These are phyloP conservation scores for Trissolcus japonicus DNA, from an alignment of 2,888 invertebrate species.

Conservation along the genomic window DNA sequence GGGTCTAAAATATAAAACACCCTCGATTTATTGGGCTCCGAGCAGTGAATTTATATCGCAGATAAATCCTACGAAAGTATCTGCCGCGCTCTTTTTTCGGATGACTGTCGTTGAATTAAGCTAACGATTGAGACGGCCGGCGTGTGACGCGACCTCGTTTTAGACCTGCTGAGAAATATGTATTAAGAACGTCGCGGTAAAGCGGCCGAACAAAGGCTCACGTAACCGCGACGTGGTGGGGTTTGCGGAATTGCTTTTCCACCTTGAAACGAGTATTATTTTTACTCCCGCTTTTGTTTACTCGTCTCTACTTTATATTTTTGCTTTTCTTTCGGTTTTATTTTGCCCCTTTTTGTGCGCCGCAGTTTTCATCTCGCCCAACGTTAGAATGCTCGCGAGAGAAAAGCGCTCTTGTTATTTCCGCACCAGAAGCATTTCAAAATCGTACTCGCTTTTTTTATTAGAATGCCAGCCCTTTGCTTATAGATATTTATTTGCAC, in stretches of 20 bases:
- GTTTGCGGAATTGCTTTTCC: conserved; percentile 65
- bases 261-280: conserved; percentile 64
- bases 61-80: conserved; percentile 14
- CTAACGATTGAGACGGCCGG: conserved; percentile 8
- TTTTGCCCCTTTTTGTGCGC: conserved; percentile 42
- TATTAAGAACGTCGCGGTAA: conserved; percentile 44
- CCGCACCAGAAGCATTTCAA: conserved; percentile 38
- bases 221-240: conserved; percentile 27
- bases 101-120: background rate
- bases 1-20: conserved; percentile 18
- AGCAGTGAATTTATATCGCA: conserved; percentile 10
- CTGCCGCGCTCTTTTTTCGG: background rate
- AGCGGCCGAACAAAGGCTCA: conserved; percentile 50
- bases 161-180: conserved; percentile 27
- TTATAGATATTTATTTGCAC: conserved; percentile 14
- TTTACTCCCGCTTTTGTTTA: conserved; percentile 64
- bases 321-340: conserved; percentile 44
- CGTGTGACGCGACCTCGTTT: conserved; percentile 37
- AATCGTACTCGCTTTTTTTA: conserved; percentile 24
- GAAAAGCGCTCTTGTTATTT: conserved; percentile 52
- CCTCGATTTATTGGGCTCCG: conserved; percentile 16
- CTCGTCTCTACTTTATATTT: conserved; percentile 55
- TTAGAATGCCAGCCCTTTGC: background rate
- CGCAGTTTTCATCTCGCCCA: conserved; percentile 33
- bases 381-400: conserved; percentile 31